A percentile compares a stretch with the other conserved stretches of the same genome.
Conservation (phyloP, 2,113 vertebrate species). For the Mustela lutreola region DNA sequence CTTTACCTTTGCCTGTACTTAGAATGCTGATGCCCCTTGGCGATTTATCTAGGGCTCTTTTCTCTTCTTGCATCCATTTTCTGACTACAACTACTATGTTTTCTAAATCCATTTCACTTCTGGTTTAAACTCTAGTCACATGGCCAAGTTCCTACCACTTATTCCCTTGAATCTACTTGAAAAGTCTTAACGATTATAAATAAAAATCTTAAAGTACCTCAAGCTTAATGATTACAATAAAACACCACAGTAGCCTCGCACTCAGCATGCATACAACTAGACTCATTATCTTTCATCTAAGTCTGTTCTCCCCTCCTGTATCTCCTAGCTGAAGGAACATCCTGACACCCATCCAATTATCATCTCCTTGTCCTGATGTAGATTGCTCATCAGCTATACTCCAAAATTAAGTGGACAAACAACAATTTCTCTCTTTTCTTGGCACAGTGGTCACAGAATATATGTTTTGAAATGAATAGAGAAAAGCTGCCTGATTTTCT, state of each 20-base stretch:
- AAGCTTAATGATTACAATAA: slow-evolving; percentile 1
- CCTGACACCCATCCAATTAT: neutral
- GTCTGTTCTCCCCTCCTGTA: neutral
- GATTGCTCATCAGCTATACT: neutral
- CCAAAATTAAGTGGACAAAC: neutral
- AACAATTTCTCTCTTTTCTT: slow-evolving; percentile 13
- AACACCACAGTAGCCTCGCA: neutral
- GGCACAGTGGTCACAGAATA: neutral
- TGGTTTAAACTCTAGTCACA: slow-evolving; percentile 6
- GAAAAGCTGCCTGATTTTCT: neutral
- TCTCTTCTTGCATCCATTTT: neutral
- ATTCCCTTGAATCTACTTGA: neutral
- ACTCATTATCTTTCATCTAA: neutral
- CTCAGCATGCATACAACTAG: neutral
- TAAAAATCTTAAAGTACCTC: neutral
- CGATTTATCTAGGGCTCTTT: neutral
- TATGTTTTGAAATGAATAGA: neutral
- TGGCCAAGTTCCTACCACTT: neutral
- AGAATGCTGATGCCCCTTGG: neutral
- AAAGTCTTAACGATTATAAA: slow-evolving; percentile 1
- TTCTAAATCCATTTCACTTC: neutral
- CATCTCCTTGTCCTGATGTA: neutral
- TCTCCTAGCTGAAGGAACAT: neutral
- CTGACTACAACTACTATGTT: neutral
- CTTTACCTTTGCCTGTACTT: neutral